Percentiles rank a stretch among this genome's conserved stretches.
These are phyloP conservation scores for Panagrolaimus sp. DNA, from an alignment of 1,140 invertebrate genomes.

Conservation along the genomic window DNA sequence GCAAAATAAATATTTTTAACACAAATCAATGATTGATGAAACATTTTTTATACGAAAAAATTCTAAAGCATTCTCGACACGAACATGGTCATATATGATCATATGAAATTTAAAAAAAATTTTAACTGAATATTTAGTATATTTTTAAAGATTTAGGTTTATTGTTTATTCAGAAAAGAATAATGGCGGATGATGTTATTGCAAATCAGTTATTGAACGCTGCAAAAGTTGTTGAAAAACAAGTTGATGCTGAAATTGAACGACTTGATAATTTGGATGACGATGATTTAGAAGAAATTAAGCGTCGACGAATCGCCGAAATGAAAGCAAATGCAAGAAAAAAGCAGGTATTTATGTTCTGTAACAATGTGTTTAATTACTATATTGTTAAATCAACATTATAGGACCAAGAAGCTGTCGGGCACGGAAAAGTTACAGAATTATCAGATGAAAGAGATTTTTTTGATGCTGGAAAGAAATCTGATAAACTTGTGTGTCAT, in stretches of 20 bases:
- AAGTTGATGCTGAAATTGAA: slow-evolving; percentile 21
- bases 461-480: slow-evolving; percentile 23
- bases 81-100: no score
- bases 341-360: slow-evolving; percentile 14
- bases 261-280: slow-evolving; percentile 21
- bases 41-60: no score
- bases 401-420: slow-evolving; percentile 13
- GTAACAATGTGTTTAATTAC: neutral
- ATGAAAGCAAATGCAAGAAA: slow-evolving; percentile 17
- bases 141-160: no score
- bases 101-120: no score
- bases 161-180: neutral
- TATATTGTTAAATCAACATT: neutral
- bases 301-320: slow-evolving; percentile 17
- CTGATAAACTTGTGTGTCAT: slow-evolving; percentile 20
- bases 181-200: neutral
- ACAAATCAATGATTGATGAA: no score
- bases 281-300: slow-evolving; percentile 25
- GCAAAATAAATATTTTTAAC: no score
- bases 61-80: no score
- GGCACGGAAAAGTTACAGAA: slow-evolving; percentile 25
- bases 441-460: slow-evolving; percentile 23
- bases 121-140: no score
- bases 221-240: slow-evolving; percentile 23
- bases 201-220: slow-evolving; percentile 20